phyloP scores from a whole-genome alignment of 2,797 vertebrate genomes.

The Ispidina picta region DNA sequence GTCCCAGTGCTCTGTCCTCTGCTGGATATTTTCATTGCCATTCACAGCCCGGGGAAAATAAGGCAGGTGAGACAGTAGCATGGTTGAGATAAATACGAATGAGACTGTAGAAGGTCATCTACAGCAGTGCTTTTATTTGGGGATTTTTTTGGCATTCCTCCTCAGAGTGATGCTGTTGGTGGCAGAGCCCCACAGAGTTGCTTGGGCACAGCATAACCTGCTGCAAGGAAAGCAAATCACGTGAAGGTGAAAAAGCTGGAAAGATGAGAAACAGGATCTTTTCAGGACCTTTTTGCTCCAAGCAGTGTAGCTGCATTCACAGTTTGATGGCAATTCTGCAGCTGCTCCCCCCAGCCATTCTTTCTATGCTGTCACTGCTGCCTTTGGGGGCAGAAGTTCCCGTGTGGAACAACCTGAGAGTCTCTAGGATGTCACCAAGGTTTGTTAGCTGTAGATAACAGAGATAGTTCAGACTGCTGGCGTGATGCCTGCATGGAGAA shows the following conservation, averaged over 20 bases:
- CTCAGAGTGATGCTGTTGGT: neutral
- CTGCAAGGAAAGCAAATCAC: accelerated
- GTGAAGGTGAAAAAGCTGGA: neutral
- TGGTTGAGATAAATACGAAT: neutral
- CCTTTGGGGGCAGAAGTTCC: neutral
- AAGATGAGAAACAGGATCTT: neutral
- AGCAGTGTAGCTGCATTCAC: neutral
- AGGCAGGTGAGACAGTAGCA: neutral
- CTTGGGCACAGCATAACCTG: accelerated
- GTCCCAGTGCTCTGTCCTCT: neutral
- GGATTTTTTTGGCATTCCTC: neutral
- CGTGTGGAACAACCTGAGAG: neutral
- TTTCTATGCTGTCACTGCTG: neutral
- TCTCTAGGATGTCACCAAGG: neutral
- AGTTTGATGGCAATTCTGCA: neutral
- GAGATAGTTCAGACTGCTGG: neutral
- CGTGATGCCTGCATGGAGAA: neutral
- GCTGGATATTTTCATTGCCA: neutral
- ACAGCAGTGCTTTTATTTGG: neutral
- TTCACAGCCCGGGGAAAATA: neutral
- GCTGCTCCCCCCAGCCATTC: neutral
- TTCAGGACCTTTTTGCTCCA: neutral
- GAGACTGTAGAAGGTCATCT: neutral
- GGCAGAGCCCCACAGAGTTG: neutral
- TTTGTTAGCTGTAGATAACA: neutral